Evolutionary conservation across 2,888 invertebrate species (phyloP).

Genomic region (Chloroclysta siterata): DNA sequence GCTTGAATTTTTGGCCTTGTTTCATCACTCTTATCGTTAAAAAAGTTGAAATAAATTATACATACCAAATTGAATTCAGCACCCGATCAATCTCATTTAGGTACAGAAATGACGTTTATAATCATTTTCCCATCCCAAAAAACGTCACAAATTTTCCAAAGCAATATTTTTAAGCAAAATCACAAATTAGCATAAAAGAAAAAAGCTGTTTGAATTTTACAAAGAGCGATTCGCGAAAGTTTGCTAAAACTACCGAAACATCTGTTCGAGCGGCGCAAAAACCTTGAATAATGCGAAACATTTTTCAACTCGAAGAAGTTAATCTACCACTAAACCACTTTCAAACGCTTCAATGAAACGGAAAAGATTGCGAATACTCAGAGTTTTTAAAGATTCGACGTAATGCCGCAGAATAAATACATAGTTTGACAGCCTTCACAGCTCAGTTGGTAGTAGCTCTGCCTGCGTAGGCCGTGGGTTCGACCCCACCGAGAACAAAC

Average conservation of each 20-base stretch:
- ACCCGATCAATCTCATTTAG: not conserved
- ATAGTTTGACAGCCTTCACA: too few species aligned
- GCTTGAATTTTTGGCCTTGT: too few species aligned
- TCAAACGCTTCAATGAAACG: conserved; percentile 41
- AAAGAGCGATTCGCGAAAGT: conserved; percentile 12
- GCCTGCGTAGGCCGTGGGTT: too few species aligned
- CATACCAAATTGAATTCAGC: not conserved
- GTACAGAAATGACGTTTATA: not conserved
- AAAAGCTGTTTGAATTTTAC: conserved; percentile 4
- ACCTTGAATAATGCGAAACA: conserved; percentile 39
- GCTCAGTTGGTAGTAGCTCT: too few species aligned
- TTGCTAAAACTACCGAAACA: conserved; percentile 25
- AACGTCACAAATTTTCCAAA: not conserved
- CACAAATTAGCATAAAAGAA: conserved; percentile 4
- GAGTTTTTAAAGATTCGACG: conserved; percentile 34
- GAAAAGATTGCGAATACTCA: conserved; percentile 36
- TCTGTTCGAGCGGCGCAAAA: conserved; percentile 25
- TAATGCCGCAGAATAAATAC: conserved; percentile 33
- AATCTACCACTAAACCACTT: conserved; percentile 41
- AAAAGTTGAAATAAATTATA: not conserved
- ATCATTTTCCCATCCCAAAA: not conserved
- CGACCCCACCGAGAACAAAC: too few species aligned
- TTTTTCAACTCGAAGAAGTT: conserved; percentile 45
- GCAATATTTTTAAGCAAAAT: too few species aligned
- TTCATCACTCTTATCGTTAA: not conserved